phyloP scores from a whole-genome alignment of 2,113 vertebrate genomes.

The Rhinolophus ferrumequinum region DNA sequence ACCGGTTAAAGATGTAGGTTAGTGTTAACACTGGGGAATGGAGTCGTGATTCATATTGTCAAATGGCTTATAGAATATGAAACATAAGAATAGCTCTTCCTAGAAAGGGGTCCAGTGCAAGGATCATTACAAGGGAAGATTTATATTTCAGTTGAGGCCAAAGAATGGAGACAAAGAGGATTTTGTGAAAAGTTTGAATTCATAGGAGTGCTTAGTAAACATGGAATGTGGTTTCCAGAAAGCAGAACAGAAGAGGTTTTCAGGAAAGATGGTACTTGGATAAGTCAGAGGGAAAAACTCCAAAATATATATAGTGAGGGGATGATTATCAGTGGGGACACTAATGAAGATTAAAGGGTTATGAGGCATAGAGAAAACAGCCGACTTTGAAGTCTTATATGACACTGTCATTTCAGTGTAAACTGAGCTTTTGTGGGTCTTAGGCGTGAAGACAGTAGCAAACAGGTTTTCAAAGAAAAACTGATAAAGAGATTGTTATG shows the following conservation, averaged over 20 bases:
- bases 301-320: not conserved
- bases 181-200: conserved; percentile 21
- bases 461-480: conserved; percentile 19
- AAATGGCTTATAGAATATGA: not conserved
- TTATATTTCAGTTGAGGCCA: not conserved
- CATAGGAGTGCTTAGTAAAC: not conserved
- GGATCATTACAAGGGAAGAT: not conserved
- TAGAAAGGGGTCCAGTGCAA: not conserved
- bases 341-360: not conserved
- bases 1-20: not conserved
- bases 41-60: not conserved
- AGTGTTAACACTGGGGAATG: not conserved
- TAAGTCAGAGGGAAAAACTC: not conserved
- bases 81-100: not conserved
- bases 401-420: not conserved
- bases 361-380: not conserved
- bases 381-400: not conserved
- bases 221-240: not conserved
- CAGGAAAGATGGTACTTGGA: not conserved
- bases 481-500: not conserved
- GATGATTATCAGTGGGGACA: not conserved
- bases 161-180: not conserved
- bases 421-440: not conserved
- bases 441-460: not conserved
- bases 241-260: not conserved